phyloP scores from a whole-genome alignment of 2,888 invertebrate species.

The Tiliacea aurago region DNA sequence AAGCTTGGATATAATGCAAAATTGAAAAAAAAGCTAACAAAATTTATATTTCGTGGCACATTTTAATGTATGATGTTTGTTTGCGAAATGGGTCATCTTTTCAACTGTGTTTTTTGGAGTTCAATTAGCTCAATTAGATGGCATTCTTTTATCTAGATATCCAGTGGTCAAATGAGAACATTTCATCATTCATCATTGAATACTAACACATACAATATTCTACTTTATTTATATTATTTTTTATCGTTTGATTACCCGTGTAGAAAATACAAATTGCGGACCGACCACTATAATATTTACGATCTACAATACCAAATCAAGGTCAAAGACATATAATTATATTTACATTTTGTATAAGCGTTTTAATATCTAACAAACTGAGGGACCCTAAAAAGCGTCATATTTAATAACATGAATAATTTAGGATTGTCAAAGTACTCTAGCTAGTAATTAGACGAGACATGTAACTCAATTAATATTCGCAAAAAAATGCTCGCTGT shows the following conservation, averaged over 20 bases:
- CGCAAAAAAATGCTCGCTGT: slow-evolving; percentile 49
- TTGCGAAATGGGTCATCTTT: slow-evolving; percentile 23
- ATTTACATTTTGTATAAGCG: neutral
- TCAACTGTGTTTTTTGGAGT: neutral
- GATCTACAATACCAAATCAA: neutral
- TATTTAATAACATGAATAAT: slow-evolving; percentile 54
- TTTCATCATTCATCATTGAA: no score
- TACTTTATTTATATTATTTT: neutral
- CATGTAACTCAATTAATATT: slow-evolving; percentile 57
- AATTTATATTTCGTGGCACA: slow-evolving; percentile 48
- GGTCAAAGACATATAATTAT: neutral
- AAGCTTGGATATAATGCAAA: slow-evolving; percentile 71
- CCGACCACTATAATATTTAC: neutral
- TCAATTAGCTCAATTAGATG: no score
- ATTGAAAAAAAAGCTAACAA: slow-evolving; percentile 67
- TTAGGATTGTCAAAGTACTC: slow-evolving; percentile 47
- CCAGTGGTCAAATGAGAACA: neutral
- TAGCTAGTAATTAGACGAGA: slow-evolving; percentile 53
- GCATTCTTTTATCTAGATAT: no score
- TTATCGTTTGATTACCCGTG: neutral
- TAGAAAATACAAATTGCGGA: neutral
- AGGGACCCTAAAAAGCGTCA: slow-evolving; percentile 19
- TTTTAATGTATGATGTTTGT: slow-evolving; percentile 51
- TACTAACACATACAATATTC: no score
- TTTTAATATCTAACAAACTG: neutral